These are phyloP conservation scores for Patiria miniata DNA, from an alignment of 35 echinoderm and acorn worm species.

Conservation along the genomic window DNA sequence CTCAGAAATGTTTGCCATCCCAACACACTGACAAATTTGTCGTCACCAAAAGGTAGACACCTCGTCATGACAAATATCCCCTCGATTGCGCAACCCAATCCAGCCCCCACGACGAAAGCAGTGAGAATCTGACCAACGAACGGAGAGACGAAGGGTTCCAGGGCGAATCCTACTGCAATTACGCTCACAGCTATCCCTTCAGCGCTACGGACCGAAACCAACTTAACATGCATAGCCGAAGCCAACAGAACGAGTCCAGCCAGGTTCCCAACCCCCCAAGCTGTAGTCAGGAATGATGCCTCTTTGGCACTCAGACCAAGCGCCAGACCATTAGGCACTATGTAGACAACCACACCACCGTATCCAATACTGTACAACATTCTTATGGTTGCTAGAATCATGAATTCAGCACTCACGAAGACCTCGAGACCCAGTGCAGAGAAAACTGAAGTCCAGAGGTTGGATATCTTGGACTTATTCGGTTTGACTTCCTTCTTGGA, in stretches of 20 bases:
- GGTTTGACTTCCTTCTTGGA: too few species aligned
- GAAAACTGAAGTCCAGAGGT: too few species aligned
- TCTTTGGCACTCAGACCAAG: background rate
- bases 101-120: background rate
- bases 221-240: background rate
- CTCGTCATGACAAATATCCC: background rate
- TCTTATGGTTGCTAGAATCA: background rate
- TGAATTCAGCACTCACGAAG: background rate
- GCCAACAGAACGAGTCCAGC: background rate
- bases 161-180: background rate
- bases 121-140: background rate
- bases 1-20: background rate
- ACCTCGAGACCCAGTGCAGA: background rate
- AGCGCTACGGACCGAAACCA: background rate
- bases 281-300: background rate
- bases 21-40: background rate
- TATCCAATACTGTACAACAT: background rate
- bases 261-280: conserved; percentile 7
- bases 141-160: background rate
- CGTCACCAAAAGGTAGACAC: background rate
- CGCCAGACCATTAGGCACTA: background rate
- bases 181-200: background rate
- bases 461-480: too few species aligned
- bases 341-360: background rate
- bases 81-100: background rate